Conservation (phyloP, 2,888 invertebrate genomes). For the Colostygia pectinataria region DNA sequence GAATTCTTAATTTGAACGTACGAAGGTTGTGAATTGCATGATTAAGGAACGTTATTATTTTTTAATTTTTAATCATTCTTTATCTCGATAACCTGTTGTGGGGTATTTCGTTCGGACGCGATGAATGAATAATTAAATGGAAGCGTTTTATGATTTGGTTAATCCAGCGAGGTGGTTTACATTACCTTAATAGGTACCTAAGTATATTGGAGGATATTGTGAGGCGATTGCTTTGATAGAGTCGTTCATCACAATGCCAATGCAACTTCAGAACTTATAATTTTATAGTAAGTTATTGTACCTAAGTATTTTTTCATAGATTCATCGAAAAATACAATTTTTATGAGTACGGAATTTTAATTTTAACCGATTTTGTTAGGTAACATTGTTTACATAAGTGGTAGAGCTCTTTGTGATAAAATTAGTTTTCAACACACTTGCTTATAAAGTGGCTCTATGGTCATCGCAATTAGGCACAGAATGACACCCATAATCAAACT, state of each 20-base stretch:
- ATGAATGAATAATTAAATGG: constrained; percentile 80
- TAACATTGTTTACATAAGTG: no score
- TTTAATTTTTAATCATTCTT: constrained; percentile 69
- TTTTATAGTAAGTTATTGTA: no score
- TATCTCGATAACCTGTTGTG: constrained; percentile 78
- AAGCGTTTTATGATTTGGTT: constrained; percentile 71
- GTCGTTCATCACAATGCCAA: background rate
- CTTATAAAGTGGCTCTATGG: no score
- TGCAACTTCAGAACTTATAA: no score
- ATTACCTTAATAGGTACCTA: constrained; percentile 37
- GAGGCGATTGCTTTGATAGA: background rate
- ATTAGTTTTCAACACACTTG: no score
- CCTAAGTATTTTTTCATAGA: no score
- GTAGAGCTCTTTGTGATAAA: no score
- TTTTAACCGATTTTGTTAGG: no score
- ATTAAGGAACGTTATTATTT: constrained; percentile 34
- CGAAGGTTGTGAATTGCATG: constrained; percentile 60
- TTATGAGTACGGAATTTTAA: no score
- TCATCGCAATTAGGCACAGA: no score
- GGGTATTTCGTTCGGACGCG: constrained; percentile 74
- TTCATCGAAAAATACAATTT: no score
- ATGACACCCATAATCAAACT: no score
- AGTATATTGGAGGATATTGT: constrained; percentile 16
- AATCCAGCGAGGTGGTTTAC: constrained; percentile 52
- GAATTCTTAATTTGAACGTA: constrained; percentile 38